Evolutionary conservation across 2,113 vertebrate genomes (phyloP).

Genomic region (Stomatorhinus ivindoensis): DNA sequence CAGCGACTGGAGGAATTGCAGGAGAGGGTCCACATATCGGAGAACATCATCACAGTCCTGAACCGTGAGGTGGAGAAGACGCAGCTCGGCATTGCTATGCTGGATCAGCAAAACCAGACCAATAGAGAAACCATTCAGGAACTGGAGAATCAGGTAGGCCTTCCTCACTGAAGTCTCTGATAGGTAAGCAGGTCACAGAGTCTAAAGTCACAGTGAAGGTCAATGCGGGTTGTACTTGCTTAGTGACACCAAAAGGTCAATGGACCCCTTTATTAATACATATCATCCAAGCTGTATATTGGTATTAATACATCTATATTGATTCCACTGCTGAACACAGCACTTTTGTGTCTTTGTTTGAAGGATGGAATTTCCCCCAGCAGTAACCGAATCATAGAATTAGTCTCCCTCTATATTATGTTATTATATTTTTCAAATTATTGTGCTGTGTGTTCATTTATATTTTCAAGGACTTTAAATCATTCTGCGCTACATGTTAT

Average conservation of each 20-base stretch:
- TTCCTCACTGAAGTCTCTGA: neutral
- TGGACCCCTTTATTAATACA: neutral
- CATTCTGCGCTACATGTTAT: neutral
- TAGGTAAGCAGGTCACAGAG: neutral
- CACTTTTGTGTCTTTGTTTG: neutral
- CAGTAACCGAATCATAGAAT: neutral
- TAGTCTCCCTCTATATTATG: neutral
- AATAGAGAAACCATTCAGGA: constrained; percentile 57
- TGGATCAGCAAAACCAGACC: constrained; percentile 58
- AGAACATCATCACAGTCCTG: constrained; percentile 71
- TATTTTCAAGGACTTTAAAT: neutral
- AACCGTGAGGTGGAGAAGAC: constrained; percentile 72
- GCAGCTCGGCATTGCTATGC: constrained; percentile 51
- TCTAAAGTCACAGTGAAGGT: neutral
- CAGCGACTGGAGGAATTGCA: constrained; percentile 62
- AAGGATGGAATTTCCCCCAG: neutral
- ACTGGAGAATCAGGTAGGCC: constrained; percentile 63
- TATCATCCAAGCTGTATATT: neutral
- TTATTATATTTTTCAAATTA: neutral
- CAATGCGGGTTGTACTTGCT: neutral
- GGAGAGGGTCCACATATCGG: constrained; percentile 65
- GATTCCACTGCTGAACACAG: neutral
- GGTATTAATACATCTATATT: neutral
- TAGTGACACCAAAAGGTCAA: neutral
- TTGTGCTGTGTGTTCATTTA: neutral